Percentiles rank a stretch among this genome's conserved stretches.
Evolutionary conservation across 2,888 invertebrate genomes (phyloP).

Genomic region (Osmoderma eremita): DNA sequence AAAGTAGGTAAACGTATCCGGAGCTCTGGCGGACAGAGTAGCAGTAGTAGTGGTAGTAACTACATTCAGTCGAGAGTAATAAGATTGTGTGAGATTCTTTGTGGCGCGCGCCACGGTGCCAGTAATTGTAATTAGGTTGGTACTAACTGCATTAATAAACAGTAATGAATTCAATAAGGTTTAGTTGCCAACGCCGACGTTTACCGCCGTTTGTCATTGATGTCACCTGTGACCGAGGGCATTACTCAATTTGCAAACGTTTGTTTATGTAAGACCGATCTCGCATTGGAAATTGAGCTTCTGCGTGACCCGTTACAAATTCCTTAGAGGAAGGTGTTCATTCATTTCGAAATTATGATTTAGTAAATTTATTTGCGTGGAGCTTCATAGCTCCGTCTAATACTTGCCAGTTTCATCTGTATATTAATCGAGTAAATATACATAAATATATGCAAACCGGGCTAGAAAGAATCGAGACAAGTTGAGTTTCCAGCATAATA

Average conservation of each 20-base stretch:
- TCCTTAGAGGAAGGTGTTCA: no score
- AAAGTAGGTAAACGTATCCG: slow-evolving; percentile 50
- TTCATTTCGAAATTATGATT: no score
- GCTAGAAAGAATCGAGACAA: no score
- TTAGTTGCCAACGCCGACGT: slow-evolving; percentile 53
- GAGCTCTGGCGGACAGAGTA: slow-evolving; percentile 41
- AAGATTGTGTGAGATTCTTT: slow-evolving; percentile 56
- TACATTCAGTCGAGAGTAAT: slow-evolving; percentile 52
- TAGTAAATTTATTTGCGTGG: no score
- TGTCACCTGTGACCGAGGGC: slow-evolving; percentile 50
- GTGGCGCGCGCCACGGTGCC: slow-evolving; percentile 54
- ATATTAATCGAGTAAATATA: no score
- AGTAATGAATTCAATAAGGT: slow-evolving; percentile 59
- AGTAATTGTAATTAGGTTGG: slow-evolving; percentile 63
- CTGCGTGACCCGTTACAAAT: not conserved
- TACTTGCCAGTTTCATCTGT: no score
- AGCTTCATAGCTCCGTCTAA: no score
- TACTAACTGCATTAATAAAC: slow-evolving; percentile 65
- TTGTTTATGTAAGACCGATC: slow-evolving; percentile 45
- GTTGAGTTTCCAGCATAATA: no score
- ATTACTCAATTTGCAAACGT: slow-evolving; percentile 50
- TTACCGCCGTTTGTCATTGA: slow-evolving; percentile 50
- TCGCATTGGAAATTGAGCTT: slow-evolving; percentile 16
- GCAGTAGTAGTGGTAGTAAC: slow-evolving; percentile 41
- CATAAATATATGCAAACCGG: no score